Percentiles rank a stretch among this genome's conserved stretches.
These are phyloP conservation scores for Drosophila cognata DNA, from an alignment of 2,888 invertebrate genomes.

Conservation along the genomic window DNA sequence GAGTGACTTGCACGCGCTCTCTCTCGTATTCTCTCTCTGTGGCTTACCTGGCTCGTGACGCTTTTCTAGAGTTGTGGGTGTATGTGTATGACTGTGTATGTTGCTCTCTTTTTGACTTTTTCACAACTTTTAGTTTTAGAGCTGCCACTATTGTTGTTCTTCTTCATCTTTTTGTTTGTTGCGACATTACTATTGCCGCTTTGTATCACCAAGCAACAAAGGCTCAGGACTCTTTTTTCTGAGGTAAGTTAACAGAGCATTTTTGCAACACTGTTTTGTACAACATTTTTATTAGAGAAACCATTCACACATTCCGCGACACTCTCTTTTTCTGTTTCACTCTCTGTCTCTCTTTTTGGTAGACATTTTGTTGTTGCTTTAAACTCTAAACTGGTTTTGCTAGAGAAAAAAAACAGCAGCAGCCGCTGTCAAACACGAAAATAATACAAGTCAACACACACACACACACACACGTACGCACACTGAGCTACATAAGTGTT, in stretches of 20 bases:
- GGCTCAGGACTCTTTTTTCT: slow-evolving; percentile 17
- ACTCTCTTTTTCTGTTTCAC: slow-evolving; percentile 8
- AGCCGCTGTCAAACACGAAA: slow-evolving; percentile 54
- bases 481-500: slow-evolving; percentile 43
- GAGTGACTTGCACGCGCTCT: slow-evolving; percentile 37
- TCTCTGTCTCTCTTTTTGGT: slow-evolving; percentile 29
- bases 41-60: slow-evolving; percentile 45
- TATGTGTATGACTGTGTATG: slow-evolving; percentile 20
- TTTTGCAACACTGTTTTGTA: slow-evolving; percentile 12
- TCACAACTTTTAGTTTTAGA: slow-evolving; percentile 14
- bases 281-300: slow-evolving; percentile 32
- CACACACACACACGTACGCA: slow-evolving; percentile 3
- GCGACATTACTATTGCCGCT: slow-evolving; percentile 19
- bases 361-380: slow-evolving; percentile 53
- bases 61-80: slow-evolving; percentile 25
- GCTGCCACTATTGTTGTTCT: slow-evolving; percentile 25
- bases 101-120: slow-evolving; percentile 35
- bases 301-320: slow-evolving; percentile 36
- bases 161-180: slow-evolving; percentile 18
- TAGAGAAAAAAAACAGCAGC: slow-evolving; percentile 40
- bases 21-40: neutral
- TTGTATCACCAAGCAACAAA: neutral
- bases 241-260: slow-evolving; percentile 36
- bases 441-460: slow-evolving; percentile 45
- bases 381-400: slow-evolving; percentile 67